These are phyloP conservation scores for Selenia dentaria DNA, from an alignment of 2,888 invertebrate species.

Conservation along the genomic window DNA sequence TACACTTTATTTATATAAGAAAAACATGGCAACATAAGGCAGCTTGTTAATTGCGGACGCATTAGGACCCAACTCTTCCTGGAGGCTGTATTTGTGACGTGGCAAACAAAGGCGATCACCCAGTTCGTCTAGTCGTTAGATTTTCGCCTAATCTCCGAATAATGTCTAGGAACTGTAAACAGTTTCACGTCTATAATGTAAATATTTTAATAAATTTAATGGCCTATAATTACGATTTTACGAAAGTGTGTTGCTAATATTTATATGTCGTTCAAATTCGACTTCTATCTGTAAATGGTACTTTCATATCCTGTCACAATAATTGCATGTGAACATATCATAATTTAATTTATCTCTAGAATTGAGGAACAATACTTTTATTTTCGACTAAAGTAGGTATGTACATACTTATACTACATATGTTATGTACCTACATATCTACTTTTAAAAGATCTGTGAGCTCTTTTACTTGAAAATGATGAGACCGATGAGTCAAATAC, in stretches of 20 bases:
- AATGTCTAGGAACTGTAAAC: constrained; percentile 75
- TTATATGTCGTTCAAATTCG: constrained; percentile 67
- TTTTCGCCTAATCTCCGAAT: constrained; percentile 79
- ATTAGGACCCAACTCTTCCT: not conserved
- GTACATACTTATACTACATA: too few species aligned
- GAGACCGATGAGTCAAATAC: too few species aligned
- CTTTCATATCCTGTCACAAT: constrained; percentile 35
- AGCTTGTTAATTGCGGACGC: too few species aligned
- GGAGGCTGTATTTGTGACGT: constrained; percentile 26
- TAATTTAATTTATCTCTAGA: too few species aligned
- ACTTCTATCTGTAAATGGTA: constrained; percentile 50
- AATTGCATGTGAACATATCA: constrained; percentile 54
- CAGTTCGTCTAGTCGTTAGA: constrained; percentile 69
- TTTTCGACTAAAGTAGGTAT: too few species aligned
- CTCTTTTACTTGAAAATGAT: too few species aligned
- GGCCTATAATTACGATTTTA: constrained; percentile 76
- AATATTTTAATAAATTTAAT: constrained; percentile 78
- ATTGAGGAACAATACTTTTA: too few species aligned
- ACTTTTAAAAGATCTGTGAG: too few species aligned
- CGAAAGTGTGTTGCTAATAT: constrained; percentile 74
- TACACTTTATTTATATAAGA: too few species aligned
- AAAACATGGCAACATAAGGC: too few species aligned
- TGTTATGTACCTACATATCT: too few species aligned
- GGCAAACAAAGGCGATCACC: constrained; percentile 33
- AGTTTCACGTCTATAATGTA: constrained; percentile 78